These are phyloP conservation scores for Lagocephalus sceleratus DNA, from an alignment of 2,797 vertebrate genomes.

Conservation along the genomic window DNA sequence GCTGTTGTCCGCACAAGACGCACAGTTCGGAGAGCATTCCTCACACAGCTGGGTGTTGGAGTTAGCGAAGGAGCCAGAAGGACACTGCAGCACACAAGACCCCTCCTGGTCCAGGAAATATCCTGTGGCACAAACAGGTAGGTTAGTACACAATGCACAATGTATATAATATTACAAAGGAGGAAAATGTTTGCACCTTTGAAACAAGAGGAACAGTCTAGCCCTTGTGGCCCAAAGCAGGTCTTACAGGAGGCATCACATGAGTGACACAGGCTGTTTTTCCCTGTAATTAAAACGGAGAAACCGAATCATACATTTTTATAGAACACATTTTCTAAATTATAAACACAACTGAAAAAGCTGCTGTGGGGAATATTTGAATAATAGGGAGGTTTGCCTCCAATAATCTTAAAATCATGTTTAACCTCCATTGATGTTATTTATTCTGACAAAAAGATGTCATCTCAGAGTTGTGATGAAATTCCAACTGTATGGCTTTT, in stretches of 20 bases:
- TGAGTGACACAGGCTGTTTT: conserved; percentile 50
- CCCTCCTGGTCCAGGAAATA: conserved; percentile 77
- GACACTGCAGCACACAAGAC: conserved; percentile 69
- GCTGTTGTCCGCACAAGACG: conserved; percentile 65
- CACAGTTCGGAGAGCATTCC: conserved; percentile 78
- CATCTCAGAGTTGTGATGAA: no score
- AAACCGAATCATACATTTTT: not conserved
- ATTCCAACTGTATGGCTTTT: no score
- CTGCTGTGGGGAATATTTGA: no score
- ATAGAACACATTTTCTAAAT: not conserved
- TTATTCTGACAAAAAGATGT: no score
- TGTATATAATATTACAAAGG: rapidly evolving
- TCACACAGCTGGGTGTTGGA: conserved; percentile 73
- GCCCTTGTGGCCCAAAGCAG: conserved; percentile 72
- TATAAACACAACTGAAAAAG: no score
- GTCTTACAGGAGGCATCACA: conserved; percentile 70
- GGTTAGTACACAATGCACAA: not conserved
- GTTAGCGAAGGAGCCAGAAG: conserved; percentile 71
- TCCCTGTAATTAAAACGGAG: conserved; percentile 44
- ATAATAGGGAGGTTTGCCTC: no score
- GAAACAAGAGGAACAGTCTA: conserved; percentile 74
- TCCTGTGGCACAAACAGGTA: conserved; percentile 47
- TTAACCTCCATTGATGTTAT: no score
- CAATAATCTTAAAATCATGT: no score
- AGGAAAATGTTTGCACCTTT: conserved; percentile 49